A percentile compares a stretch with the other conserved stretches of the same genome.
Conservation (phyloP, 37 sponge, comb jelly and placozoan species). For the Halisarca cf. caerulea region DNA sequence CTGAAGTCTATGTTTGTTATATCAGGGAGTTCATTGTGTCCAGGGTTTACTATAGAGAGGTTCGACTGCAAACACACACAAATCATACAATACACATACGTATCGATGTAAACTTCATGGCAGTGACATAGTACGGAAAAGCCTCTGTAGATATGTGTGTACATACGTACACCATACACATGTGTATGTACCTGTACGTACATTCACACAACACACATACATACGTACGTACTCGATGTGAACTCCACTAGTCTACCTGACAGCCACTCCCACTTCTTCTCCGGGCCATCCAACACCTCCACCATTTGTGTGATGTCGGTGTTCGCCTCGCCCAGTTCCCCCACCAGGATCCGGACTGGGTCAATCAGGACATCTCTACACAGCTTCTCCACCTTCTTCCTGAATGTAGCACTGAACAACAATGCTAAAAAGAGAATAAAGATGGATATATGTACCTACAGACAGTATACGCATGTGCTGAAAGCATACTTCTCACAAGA, state of each 20-base stretch:
- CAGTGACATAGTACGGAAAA: too few species aligned
- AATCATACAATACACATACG: too few species aligned
- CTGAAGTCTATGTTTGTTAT: too few species aligned
- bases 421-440: constrained; percentile 57
- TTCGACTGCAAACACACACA: too few species aligned
- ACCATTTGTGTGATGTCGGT: constrained; percentile 92
- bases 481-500: too few species aligned
- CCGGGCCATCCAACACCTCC: constrained; percentile 53
- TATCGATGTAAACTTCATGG: too few species aligned
- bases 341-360: constrained; percentile 88
- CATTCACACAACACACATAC: background rate
- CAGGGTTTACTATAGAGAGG: too few species aligned
- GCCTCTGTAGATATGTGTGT: background rate
- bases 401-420: constrained; percentile 97
- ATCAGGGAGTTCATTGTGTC: too few species aligned
- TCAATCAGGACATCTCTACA: constrained; percentile 86
- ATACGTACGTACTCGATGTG: constrained; percentile 59
- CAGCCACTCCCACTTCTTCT: constrained; percentile 95
- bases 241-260: constrained; percentile 78
- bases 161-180: constrained; percentile 21
- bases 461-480: too few species aligned
- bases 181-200: background rate
- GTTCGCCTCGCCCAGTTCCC: constrained; percentile 92
- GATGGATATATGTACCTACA: background rate
- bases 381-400: constrained; percentile 90